These are phyloP conservation scores for Drosophila helvetica DNA, from an alignment of 2,888 invertebrate species.

Conservation along the genomic window DNA sequence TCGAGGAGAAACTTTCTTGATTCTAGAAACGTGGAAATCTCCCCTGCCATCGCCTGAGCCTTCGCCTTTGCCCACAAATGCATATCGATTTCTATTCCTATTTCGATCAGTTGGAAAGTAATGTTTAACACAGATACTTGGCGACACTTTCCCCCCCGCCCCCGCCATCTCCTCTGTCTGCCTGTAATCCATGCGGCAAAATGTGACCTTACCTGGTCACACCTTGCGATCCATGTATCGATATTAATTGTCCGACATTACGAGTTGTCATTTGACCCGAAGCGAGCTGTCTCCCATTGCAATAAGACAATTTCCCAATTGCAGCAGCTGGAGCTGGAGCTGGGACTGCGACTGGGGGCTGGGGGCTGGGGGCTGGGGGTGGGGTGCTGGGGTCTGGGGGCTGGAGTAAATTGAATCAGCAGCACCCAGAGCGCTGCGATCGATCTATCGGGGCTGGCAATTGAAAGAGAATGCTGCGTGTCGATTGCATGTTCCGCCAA, in stretches of 20 bases:
- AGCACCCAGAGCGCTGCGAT: constrained; percentile 33
- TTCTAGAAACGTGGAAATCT: background rate
- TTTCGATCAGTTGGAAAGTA: background rate
- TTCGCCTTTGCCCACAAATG: background rate
- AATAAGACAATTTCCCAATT: constrained; percentile 76
- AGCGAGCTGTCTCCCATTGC: constrained; percentile 63
- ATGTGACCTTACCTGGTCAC: constrained; percentile 31
- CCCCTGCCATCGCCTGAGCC: no score
- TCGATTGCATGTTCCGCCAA: constrained; percentile 77
- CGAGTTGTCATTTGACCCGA: constrained; percentile 76
- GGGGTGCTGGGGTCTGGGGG: background rate
- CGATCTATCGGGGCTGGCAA: constrained; percentile 47
- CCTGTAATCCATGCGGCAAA: constrained; percentile 10
- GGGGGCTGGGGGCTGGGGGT: constrained; percentile 29
- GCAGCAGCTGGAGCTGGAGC: constrained; percentile 34
- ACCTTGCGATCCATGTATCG: constrained; percentile 27
- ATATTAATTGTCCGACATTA: constrained; percentile 75
- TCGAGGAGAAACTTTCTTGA: background rate
- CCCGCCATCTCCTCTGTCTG: no score
- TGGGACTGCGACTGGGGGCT: constrained; percentile 30
- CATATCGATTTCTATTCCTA: background rate
- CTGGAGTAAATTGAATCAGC: constrained; percentile 68
- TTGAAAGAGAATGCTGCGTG: constrained; percentile 79
- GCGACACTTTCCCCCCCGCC: background rate
- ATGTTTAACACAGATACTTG: background rate